Conservation (phyloP, 1,140 invertebrate genomes). For the Paramacrobiotus metropolitanus region DNA sequence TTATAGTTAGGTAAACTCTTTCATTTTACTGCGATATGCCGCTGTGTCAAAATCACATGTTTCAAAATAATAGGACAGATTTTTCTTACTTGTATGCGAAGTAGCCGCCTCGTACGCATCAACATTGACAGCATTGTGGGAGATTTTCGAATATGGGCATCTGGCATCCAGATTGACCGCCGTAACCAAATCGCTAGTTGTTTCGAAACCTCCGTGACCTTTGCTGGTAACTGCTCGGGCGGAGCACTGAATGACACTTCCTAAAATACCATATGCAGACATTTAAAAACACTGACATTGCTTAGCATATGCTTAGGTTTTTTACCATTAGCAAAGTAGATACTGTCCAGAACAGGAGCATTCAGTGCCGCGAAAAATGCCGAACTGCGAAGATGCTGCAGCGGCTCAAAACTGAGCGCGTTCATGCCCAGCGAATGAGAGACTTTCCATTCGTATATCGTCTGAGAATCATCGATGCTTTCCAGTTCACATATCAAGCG, state of each 20-base stretch:
- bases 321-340: constrained; percentile 24
- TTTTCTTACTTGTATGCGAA: background rate
- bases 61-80: too few species aligned
- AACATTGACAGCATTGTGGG: background rate
- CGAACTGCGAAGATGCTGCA: constrained; percentile 19
- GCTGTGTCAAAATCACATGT: too few species aligned
- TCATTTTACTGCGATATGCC: too few species aligned
- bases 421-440: constrained; percentile 17
- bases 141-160: background rate
- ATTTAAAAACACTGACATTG: too few species aligned
- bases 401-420: constrained; percentile 17
- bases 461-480: constrained; percentile 22
- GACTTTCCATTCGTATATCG: constrained; percentile 22
- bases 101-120: background rate
- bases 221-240: constrained; percentile 21
- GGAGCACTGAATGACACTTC: constrained; percentile 22
- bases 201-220: constrained; percentile 13
- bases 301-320: too few species aligned
- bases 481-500: constrained; percentile 17
- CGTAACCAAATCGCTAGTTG: background rate
- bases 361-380: constrained; percentile 23
- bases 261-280: too few species aligned
- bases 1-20: too few species aligned
- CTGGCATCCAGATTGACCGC: background rate
- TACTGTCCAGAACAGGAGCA: constrained; percentile 21